Evolutionary conservation across 2,113 vertebrate genomes (phyloP).

Genomic region (Dicaeum eximium): DNA sequence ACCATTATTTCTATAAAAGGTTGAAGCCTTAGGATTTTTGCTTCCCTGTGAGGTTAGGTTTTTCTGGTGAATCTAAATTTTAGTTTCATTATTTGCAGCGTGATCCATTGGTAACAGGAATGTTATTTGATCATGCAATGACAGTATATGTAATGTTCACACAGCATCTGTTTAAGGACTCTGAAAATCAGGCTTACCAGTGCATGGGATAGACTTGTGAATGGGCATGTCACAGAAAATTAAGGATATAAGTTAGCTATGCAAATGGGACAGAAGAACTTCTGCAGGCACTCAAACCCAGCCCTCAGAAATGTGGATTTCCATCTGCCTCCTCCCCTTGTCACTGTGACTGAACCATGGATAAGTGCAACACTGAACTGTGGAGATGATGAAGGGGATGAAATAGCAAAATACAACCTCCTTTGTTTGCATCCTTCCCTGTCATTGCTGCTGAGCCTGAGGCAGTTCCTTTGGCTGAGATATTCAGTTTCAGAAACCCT

Average conservation of each 20-base stretch:
- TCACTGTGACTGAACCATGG: background rate
- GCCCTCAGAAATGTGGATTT: background rate
- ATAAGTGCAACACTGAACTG: background rate
- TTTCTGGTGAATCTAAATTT: background rate
- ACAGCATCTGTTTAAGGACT: background rate
- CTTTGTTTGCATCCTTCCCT: background rate
- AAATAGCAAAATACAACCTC: background rate
- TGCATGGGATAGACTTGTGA: background rate
- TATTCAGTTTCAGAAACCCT: background rate
- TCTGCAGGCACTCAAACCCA: background rate
- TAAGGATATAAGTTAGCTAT: background rate
- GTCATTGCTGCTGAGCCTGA: background rate
- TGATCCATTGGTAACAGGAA: background rate
- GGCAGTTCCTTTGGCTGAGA: background rate
- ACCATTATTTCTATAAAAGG: background rate
- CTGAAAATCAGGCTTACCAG: background rate
- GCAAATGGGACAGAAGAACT: background rate
- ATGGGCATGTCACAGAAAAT: background rate
- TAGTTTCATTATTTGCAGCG: background rate
- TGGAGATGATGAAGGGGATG: background rate
- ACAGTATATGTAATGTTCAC: background rate
- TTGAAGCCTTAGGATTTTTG: background rate
- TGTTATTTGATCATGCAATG: background rate
- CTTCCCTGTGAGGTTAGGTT: background rate
- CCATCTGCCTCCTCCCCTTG: background rate